Evolutionary conservation across 2,113 vertebrate genomes (phyloP).

Genomic region (Tragulus kanchil): DNA sequence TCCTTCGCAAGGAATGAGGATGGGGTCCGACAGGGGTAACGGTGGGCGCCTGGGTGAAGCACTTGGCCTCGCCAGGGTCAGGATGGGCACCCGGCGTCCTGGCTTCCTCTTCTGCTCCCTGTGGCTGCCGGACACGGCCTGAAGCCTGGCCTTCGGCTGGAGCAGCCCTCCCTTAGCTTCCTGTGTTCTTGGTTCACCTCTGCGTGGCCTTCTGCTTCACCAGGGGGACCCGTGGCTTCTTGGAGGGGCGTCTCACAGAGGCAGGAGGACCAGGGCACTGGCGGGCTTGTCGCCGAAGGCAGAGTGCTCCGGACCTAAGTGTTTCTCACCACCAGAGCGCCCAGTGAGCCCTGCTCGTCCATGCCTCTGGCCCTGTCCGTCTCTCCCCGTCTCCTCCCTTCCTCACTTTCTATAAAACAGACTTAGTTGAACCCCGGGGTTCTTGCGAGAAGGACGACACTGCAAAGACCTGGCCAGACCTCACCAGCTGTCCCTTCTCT

Average conservation of each 20-base stretch:
- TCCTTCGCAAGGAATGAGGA: conserved; percentile 60
- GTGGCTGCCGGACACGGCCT: not conserved
- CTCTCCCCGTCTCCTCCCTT: not conserved
- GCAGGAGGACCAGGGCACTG: not conserved
- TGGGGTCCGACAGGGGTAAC: too few relatives aligned
- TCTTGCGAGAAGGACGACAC: not conserved
- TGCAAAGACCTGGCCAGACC: accelerated
- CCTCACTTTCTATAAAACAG: not conserved
- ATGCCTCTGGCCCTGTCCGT: accelerated
- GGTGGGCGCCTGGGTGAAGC: too few relatives aligned
- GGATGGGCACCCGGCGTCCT: accelerated
- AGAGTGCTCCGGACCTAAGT: accelerated
- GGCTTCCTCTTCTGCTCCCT: not conserved
- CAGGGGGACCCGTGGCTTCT: not conserved
- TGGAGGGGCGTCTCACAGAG: too few relatives aligned
- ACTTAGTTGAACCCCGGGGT: accelerated
- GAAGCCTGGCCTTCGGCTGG: not conserved
- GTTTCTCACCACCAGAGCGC: not conserved
- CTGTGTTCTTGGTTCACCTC: accelerated
- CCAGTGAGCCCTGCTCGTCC: not conserved
- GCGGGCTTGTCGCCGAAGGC: not conserved
- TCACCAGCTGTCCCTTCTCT: not conserved
- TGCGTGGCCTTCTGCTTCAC: not conserved
- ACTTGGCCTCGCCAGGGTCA: not conserved
- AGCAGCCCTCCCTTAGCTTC: not conserved